These are phyloP conservation scores for Muntiacus reevesi DNA, from an alignment of 2,113 vertebrate genomes.

Conservation along the genomic window DNA sequence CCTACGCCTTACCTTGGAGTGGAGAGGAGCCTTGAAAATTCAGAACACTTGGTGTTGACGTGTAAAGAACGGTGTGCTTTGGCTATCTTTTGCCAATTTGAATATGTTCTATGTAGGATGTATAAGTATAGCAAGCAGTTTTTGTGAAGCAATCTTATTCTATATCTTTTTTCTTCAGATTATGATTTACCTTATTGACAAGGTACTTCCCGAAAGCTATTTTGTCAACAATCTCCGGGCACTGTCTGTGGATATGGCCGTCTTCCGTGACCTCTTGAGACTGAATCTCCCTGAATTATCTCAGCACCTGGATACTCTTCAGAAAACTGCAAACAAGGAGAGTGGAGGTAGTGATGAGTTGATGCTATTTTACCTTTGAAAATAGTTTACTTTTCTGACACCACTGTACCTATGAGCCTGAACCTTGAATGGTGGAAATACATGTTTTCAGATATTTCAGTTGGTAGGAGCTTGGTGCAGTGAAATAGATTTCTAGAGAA, in stretches of 20 bases:
- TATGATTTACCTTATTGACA: constrained; percentile 99
- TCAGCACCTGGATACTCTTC: constrained; percentile 88
- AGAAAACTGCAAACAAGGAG: constrained; percentile 89
- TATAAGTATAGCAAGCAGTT: background rate
- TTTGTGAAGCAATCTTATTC: background rate
- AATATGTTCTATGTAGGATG: background rate
- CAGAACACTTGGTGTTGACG: background rate
- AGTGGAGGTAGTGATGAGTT: constrained; percentile 82
- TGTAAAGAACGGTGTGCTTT: background rate
- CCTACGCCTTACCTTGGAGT: accelerated
- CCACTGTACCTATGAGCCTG: background rate
- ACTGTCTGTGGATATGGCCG: constrained; percentile 95
- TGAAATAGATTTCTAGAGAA: background rate
- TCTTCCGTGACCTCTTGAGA: constrained; percentile 90
- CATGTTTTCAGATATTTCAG: background rate
- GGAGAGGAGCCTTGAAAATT: background rate
- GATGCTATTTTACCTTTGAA: background rate
- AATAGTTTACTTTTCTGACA: background rate
- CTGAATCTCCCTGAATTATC: constrained; percentile 90
- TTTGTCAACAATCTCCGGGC: constrained; percentile 98
- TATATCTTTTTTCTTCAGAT: constrained; percentile 83
- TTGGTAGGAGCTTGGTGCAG: background rate
- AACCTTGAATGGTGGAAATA: background rate
- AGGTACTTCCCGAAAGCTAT: constrained; percentile 98
- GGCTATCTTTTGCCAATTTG: background rate